Conservation (phyloP, 2,888 invertebrate species). For the Agrochola litura region DNA sequence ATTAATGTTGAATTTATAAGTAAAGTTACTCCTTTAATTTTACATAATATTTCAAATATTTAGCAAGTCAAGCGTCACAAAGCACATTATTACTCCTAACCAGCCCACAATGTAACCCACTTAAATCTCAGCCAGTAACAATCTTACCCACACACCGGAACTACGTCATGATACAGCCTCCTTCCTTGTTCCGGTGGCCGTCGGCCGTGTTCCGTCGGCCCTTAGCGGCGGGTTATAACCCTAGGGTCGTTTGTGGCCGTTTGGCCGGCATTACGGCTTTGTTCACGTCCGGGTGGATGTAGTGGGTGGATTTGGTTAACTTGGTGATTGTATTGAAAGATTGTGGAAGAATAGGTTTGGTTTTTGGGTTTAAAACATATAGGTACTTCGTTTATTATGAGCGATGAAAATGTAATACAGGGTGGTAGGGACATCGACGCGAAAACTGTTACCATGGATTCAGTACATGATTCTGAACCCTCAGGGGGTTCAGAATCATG, state of each 20-base stretch:
- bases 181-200: conserved; percentile 52
- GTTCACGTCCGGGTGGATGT: conserved; percentile 40
- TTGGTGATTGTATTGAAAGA: conserved; percentile 9
- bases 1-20: not conserved
- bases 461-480: no score
- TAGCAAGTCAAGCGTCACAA: not conserved
- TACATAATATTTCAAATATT: not conserved
- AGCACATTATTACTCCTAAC: not conserved
- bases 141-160: conserved; percentile 40
- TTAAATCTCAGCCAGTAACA: conserved; percentile 22
- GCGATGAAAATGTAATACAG: not conserved
- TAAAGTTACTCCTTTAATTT: not conserved
- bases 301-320: conserved; percentile 23
- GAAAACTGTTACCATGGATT: no score
- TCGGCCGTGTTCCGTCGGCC: conserved; percentile 63
- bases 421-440: no score
- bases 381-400: not conserved
- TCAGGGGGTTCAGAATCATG: no score
- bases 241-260: conserved; percentile 81
- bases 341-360: not conserved
- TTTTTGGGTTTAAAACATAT: not conserved
- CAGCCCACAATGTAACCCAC: conserved; percentile 3
- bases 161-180: conserved; percentile 28
- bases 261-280: conserved; percentile 47
- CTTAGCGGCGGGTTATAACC: conserved; percentile 58